A percentile compares a stretch with the other conserved stretches of the same genome.
phyloP scores from a whole-genome alignment of 2,888 invertebrate genomes.

The Ptilodon capucinus region DNA sequence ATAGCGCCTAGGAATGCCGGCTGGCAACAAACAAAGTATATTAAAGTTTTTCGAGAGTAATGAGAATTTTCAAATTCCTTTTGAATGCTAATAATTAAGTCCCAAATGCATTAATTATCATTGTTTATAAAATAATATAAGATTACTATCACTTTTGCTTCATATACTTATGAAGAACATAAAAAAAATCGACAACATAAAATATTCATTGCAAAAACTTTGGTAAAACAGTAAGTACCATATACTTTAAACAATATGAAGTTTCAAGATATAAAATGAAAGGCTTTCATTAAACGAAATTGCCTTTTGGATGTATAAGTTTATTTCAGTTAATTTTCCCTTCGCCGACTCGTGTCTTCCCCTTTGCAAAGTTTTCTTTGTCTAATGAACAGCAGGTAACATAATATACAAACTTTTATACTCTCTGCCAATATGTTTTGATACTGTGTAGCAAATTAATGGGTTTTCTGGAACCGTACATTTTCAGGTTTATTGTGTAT shows the following conservation, averaged over 20 bases:
- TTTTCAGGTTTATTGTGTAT: background rate
- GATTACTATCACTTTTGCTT: too few relatives aligned
- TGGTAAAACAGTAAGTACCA: too few relatives aligned
- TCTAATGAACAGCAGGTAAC: conserved; percentile 53
- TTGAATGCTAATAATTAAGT: conserved; percentile 49
- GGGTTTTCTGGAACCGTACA: conserved; percentile 3
- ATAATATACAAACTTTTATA: conserved; percentile 32
- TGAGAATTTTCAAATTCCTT: conserved; percentile 57
- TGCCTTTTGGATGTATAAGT: conserved; percentile 28
- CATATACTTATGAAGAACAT: background rate
- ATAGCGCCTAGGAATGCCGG: conserved; percentile 64
- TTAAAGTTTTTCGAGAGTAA: conserved; percentile 72
- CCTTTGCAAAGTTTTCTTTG: conserved; percentile 38
- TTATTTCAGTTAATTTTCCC: conserved; percentile 41
- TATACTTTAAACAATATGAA: conserved; percentile 13
- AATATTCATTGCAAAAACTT: too few relatives aligned
- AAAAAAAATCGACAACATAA: too few relatives aligned
- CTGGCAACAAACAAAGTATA: conserved; percentile 76
- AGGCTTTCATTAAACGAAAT: conserved; percentile 34
- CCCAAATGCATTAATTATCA: conserved; percentile 31
- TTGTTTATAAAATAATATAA: too few relatives aligned
- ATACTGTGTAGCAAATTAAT: conserved; percentile 28
- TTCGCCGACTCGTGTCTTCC: conserved; percentile 36
- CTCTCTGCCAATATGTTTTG: conserved; percentile 41
- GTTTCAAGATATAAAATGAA: conserved; percentile 18